Base-by-base conservation (phyloP, 1,140 invertebrate species). In the Euglossa dilemma region DNA sequence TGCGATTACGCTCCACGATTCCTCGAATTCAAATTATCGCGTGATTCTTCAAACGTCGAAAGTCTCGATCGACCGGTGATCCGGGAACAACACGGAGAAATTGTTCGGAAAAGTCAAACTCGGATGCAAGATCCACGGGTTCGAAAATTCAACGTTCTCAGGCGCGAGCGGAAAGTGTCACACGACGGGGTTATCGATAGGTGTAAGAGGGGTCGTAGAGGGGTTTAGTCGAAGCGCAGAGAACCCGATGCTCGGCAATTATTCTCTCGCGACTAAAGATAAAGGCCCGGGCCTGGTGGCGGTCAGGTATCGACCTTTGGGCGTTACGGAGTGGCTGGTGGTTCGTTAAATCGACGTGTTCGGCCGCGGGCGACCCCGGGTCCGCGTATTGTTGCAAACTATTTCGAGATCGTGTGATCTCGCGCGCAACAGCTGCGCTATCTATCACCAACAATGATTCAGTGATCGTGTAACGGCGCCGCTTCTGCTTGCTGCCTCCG, bases 361-460 rank as follows among this genome's bases (percentile, higher is more conserved):
- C 72, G 67, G 56, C 52, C 54, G 77, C 36, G 54, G 57, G 57
- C 63, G 57, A 69, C 63, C 78, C 43, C 84, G 52, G 28, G 52
- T 52, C 47, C 81, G 80, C 83, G 87, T 91, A 92, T 92, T 92
- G 89, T 92, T 90, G 90, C 87, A 59, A 88, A 93, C 92, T 94
- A 94, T 94, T 94, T 94, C 88, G 84, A 93, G 92, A 91, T 83
- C 90, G 90, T 93, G 93, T 92, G 92, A 93, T 93, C 91, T 92
- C 88, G 86, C 69, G 79, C 82, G 85, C 89, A 92, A 91, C 93
- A 93, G 93, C 93, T 93, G 93, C 88, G 88, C 93, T 90, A 93
- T 93, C 92, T 93, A 93, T 94, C 92, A 93, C 90, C 90, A 92
- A 92, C 93, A 92, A 93, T 93, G 93, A 93, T 93, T 94, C 92